phyloP scores from a whole-genome alignment of 2,113 vertebrate genomes.

The Pollimyrus isidori region DNA sequence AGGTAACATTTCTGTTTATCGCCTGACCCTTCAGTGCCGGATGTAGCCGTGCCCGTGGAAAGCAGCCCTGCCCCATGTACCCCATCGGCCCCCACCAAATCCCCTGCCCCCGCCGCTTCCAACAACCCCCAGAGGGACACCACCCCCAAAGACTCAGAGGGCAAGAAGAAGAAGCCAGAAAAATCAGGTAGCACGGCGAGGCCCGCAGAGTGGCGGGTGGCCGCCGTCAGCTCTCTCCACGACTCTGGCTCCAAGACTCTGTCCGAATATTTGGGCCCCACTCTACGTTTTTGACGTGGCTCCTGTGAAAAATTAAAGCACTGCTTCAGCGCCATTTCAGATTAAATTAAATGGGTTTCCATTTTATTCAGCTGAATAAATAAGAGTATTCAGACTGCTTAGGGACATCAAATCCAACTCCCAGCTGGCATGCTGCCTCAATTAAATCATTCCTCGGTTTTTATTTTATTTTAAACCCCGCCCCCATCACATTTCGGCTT shows the following conservation, averaged over 20 bases:
- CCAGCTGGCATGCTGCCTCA: not conserved
- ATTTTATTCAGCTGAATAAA: not conserved
- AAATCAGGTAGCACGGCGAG: constrained; percentile 72
- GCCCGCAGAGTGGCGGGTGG: not conserved
- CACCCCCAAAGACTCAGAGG: constrained; percentile 57
- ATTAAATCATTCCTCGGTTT: not conserved
- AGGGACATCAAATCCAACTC: not conserved
- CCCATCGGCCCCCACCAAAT: constrained; percentile 38
- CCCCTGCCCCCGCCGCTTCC: constrained; percentile 33
- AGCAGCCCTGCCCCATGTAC: constrained; percentile 39
- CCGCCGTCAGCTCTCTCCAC: not conserved
- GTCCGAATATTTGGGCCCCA: not conserved
- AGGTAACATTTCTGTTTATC: not conserved
- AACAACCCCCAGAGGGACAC: constrained; percentile 36
- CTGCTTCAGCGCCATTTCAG: constrained; percentile 11
- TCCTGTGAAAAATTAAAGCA: not conserved
- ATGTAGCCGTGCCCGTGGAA: constrained; percentile 56
- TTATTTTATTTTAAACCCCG: not conserved
- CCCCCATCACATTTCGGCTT: not conserved
- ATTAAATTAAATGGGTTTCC: not conserved
- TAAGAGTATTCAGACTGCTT: not conserved
- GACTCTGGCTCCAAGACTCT: not conserved
- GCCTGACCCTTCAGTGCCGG: constrained; percentile 60
- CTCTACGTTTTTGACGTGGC: not conserved
- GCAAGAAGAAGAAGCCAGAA: constrained; percentile 78